These are phyloP conservation scores for Nasonia vitripennis DNA, from an alignment of 1,140 invertebrate species.

Conservation along the genomic window DNA sequence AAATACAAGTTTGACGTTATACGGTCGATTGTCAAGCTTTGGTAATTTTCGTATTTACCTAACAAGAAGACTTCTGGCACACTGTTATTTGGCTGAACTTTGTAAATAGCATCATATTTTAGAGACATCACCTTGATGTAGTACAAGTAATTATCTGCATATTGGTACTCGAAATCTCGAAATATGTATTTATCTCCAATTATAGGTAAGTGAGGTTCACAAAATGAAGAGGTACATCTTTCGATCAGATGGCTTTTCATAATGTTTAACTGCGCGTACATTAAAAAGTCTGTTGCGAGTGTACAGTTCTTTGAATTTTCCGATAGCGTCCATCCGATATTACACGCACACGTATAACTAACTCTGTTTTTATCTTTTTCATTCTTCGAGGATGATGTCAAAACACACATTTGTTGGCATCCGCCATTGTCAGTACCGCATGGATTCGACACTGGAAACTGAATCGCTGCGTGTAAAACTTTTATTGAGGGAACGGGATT, in stretches of 20 bases:
- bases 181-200: not conserved
- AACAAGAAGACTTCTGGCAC: not conserved
- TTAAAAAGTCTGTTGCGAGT: slow-evolving; percentile 18
- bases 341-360: slow-evolving; percentile 23
- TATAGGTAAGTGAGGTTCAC: slow-evolving; percentile 38
- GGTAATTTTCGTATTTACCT: slow-evolving; percentile 13
- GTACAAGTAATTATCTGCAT: slow-evolving; percentile 32
- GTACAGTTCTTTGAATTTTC: slow-evolving; percentile 29
- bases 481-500: slow-evolving; percentile 26
- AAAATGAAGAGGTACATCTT: not conserved
- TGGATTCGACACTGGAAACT: not conserved
- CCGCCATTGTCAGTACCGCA: slow-evolving; percentile 26
- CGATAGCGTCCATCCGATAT: slow-evolving; percentile 6
- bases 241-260: slow-evolving; percentile 24
- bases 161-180: slow-evolving; percentile 34
- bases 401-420: slow-evolving; percentile 43
- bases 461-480: not conserved
- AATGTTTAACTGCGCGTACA: not conserved
- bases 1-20: not conserved
- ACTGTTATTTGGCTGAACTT: slow-evolving; percentile 26
- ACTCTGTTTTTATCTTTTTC: not conserved
- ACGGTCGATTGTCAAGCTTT: slow-evolving; percentile 33
- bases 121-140: slow-evolving; percentile 7
- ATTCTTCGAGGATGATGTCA: not conserved
- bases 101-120: slow-evolving; percentile 17